phyloP scores from a whole-genome alignment of 1,140 invertebrate genomes.

The Pseudachorutes palmiensis region DNA sequence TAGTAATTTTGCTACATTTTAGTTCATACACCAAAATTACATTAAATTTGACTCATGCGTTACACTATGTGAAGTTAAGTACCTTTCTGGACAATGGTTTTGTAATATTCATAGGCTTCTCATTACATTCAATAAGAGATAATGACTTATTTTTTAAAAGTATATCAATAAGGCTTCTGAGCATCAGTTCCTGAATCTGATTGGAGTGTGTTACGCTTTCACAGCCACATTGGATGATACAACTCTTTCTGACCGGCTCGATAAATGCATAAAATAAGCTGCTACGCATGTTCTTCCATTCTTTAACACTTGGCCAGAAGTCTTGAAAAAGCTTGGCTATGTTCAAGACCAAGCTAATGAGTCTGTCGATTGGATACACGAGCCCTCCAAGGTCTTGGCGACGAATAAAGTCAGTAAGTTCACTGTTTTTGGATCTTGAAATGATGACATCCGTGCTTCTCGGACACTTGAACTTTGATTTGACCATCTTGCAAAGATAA shows the following conservation, averaged over 20 bases:
- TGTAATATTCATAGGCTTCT: not conserved
- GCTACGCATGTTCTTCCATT: not conserved
- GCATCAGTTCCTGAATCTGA: not conserved
- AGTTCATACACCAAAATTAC: not conserved
- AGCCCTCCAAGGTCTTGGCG: not conserved
- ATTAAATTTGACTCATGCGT: not conserved
- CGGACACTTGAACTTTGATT: not conserved
- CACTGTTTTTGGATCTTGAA: not conserved
- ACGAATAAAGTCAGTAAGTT: not conserved
- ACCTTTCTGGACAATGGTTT: not conserved
- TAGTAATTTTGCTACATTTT: not conserved
- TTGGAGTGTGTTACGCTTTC: not conserved
- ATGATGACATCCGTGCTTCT: not conserved
- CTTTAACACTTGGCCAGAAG: not conserved
- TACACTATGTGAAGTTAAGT: not conserved
- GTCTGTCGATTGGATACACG: not conserved
- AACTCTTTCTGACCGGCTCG: not conserved
- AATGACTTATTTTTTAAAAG: not conserved
- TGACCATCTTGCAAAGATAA: not conserved
- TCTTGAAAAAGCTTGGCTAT: not conserved
- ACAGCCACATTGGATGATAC: not conserved
- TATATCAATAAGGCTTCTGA: not conserved
- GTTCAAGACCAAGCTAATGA: not conserved
- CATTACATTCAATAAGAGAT: not conserved
- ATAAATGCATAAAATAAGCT: not conserved